Conservation (phyloP, 2,113 vertebrate genomes). For the Oxyura jamaicensis region DNA sequence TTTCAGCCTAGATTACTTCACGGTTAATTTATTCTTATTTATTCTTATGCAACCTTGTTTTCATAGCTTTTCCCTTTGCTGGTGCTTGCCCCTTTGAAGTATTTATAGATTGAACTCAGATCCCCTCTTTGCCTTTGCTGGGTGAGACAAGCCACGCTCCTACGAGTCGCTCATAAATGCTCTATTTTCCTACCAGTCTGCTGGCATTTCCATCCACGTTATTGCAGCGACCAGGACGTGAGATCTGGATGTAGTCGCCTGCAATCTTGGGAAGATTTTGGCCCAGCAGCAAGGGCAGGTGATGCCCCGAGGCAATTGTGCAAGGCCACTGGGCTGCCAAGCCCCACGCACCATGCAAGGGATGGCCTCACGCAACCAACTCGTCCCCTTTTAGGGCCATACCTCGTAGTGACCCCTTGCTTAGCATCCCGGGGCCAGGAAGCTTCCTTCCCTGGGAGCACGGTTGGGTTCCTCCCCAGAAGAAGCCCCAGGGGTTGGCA, state of each 20-base stretch:
- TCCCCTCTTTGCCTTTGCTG: conserved; percentile 36
- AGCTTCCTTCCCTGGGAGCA: neutral
- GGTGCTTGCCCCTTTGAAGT: conserved; percentile 62
- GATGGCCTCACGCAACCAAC: neutral
- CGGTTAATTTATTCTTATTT: conserved; percentile 63
- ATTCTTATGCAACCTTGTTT: conserved; percentile 53
- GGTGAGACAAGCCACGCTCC: neutral
- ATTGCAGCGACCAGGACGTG: neutral
- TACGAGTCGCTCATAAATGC: neutral
- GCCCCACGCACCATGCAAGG: neutral
- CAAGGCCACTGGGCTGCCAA: neutral
- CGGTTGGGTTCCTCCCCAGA: accelerated
- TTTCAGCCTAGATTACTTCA: conserved; percentile 44
- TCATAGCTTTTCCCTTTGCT: conserved; percentile 43
- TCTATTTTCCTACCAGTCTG: neutral
- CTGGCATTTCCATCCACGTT: neutral
- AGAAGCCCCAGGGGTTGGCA: neutral
- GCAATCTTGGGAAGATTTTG: neutral
- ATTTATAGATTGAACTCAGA: conserved; percentile 65
- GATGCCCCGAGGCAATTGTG: neutral
- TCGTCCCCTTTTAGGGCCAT: neutral
- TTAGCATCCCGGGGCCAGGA: neutral
- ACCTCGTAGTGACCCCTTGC: neutral
- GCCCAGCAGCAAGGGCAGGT: neutral
- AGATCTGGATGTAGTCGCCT: neutral